Base-by-base conservation (phyloP, 2,888 invertebrate genomes). In the Pachydiplax longipennis region DNA sequence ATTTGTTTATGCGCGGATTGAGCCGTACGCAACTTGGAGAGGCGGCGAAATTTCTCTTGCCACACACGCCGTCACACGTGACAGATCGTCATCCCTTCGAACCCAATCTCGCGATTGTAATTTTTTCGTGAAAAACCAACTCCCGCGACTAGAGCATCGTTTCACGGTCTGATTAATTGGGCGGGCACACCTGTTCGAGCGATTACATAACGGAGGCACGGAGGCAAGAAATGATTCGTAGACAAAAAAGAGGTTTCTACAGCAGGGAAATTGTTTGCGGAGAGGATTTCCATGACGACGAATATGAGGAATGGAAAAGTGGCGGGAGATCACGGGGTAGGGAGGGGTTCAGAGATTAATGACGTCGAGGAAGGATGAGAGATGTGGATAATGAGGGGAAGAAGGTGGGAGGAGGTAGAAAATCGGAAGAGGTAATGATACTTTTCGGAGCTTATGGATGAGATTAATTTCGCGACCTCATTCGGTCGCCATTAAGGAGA, bases 251-350 rank as follows among this genome's bases (percentile, higher is more conserved):
- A 12, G 25, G 15, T 31, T 61, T 87, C 87, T 31, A 12, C 37
- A 12, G 61, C 12, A 12, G 22, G 87, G 58, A 53, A 87, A 61
- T 61, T 61, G 87, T 87, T 61, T n/a, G 37, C 35, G 18, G 37
- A n/a, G 35, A 31, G 37, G 40, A 87, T 87, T 61, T 61, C 87
- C 87, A 87, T 87, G 87, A 65, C 87, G 65, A n/a, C n/a, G 58
- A 87, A 87, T 37, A 35, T 37, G 87, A 61, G 58, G 58, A 87
- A 87, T 37, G 87, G 81, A 12, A 13, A 2, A 31, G 31, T 2
- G 73, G 61, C 22, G 48, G 61, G 37, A 87, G 37, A 40, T 13
- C 2, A 6, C 18, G 65, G 61, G 83, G 44, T 0, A 15, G 58
- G 35, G 83, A 35, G 18, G 83, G 61, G 61, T 25, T 3, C 37